Percentiles rank a stretch among this genome's conserved stretches.
Conservation (phyloP, 35 echinoderm and acorn worm species). For the Lytechinus variegatus region DNA sequence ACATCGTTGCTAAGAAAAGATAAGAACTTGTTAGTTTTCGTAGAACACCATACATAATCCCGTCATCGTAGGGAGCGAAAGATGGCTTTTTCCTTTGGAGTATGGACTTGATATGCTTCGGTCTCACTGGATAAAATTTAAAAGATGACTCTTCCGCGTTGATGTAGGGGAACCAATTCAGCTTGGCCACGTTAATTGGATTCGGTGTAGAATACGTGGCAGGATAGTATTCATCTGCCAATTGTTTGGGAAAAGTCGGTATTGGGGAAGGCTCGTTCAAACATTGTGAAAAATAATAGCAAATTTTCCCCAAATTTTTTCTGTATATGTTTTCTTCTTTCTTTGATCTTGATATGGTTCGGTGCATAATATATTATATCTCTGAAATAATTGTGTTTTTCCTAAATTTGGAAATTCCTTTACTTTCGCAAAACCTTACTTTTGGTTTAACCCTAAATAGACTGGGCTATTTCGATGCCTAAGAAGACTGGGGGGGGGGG, state of each 20-base stretch:
- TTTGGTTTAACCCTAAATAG: too few relatives aligned
- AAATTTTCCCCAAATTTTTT: not conserved
- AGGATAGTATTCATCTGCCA: not conserved
- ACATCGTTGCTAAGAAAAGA: conserved; percentile 8
- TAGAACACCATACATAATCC: not conserved
- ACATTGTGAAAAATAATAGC: not conserved
- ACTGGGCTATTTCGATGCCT: too few relatives aligned
- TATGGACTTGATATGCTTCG: not conserved
- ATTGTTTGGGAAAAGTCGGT: not conserved
- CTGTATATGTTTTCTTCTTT: conserved; percentile 10
- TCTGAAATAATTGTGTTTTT: too few relatives aligned
- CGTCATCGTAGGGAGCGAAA: not conserved
- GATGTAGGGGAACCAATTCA: not conserved
- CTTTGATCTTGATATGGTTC: not conserved
- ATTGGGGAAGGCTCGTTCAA: not conserved
- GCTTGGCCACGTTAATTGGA: not conserved
- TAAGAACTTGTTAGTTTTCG: not conserved
- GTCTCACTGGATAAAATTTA: not conserved
- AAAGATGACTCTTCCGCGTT: not conserved
- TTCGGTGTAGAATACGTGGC: not conserved
- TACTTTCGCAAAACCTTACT: too few relatives aligned
- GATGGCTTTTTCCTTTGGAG: not conserved
- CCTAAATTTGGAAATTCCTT: too few relatives aligned
- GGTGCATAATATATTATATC: too few relatives aligned
- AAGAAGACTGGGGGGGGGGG: too few relatives aligned